phyloP scores from a whole-genome alignment of 1,140 invertebrate genomes.

The Drosophila simulans region DNA sequence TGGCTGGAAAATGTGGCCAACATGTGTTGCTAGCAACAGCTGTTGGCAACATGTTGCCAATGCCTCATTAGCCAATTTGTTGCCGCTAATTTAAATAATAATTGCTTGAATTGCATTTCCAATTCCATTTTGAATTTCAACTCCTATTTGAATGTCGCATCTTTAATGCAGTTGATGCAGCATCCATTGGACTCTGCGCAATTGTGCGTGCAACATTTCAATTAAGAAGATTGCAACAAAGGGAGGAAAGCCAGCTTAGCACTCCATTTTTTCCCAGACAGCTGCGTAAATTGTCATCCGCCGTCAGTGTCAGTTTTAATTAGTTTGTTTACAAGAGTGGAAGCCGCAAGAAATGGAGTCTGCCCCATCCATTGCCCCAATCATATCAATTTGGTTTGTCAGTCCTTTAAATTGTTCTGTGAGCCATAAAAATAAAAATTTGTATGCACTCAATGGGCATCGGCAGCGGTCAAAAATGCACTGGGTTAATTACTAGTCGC shows the following conservation, averaged over 20 bases:
- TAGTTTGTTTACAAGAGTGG: constrained; percentile 75
- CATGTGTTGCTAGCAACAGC: constrained; percentile 62
- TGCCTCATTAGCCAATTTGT: constrained; percentile 73
- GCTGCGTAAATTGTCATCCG: constrained; percentile 80
- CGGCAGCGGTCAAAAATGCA: constrained; percentile 68
- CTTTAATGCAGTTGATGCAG: constrained; percentile 44
- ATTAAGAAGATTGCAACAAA: constrained; percentile 59
- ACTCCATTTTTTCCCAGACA: constrained; percentile 22
- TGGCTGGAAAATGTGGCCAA: constrained; percentile 52
- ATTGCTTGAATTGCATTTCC: constrained; percentile 63
- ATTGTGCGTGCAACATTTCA: constrained; percentile 82
- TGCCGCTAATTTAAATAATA: constrained; percentile 71
- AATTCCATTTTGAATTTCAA: constrained; percentile 23
- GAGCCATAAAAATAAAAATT: constrained; percentile 28
- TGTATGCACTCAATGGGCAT: constrained; percentile 10
- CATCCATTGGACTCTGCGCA: constrained; percentile 45
- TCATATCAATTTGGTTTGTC: constrained; percentile 74
- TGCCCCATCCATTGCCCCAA: constrained; percentile 41
- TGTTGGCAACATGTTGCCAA: constrained; percentile 69
- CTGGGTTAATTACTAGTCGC: constrained; percentile 77
- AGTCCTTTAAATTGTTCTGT: constrained; percentile 63
- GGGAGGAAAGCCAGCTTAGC: constrained; percentile 35
- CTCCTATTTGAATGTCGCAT: constrained; percentile 45
- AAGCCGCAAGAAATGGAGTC: constrained; percentile 2
- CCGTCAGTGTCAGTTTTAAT: constrained; percentile 82